These are phyloP conservation scores for Mechanitis mazaeus DNA, from an alignment of 2,888 invertebrate species.

Conservation along the genomic window DNA sequence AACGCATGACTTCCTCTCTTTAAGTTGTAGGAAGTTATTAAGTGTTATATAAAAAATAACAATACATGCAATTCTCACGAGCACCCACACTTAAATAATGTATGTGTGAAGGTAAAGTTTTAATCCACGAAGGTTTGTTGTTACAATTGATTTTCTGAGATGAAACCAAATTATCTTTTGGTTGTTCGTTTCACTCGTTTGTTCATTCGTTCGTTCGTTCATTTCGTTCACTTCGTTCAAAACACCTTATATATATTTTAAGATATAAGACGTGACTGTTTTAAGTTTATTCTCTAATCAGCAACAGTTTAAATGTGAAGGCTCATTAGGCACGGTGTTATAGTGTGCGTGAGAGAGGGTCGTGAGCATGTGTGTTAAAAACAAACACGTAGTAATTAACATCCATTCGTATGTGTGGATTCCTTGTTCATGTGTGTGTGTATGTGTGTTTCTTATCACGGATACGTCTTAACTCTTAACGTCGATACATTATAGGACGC, in stretches of 20 bases:
- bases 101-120: slow-evolving; percentile 44
- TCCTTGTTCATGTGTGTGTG: slow-evolving; percentile 43
- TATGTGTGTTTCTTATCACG: slow-evolving; percentile 56
- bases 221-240: neutral
- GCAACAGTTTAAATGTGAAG: slow-evolving; percentile 48
- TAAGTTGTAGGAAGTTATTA: slow-evolving; percentile 73
- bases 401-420: slow-evolving; percentile 67
- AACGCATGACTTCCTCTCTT: slow-evolving; percentile 72
- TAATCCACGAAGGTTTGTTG: slow-evolving; percentile 11
- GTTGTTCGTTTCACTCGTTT: no score
- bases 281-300: slow-evolving; percentile 44
- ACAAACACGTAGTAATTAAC: slow-evolving; percentile 70
- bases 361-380: slow-evolving; percentile 51
- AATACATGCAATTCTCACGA: slow-evolving; percentile 62
- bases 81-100: slow-evolving; percentile 51
- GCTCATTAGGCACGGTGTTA: slow-evolving; percentile 39
- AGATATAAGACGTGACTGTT: slow-evolving; percentile 22
- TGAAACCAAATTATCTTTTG: neutral
- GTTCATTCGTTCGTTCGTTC: no score
- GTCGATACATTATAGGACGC: slow-evolving; percentile 46
- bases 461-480: slow-evolving; percentile 42
- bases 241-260: neutral
- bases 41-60: slow-evolving; percentile 64
- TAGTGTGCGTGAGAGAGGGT: slow-evolving; percentile 34
- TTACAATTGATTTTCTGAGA: neutral